Evolutionary conservation across 2,888 invertebrate genomes (phyloP).

Genomic region (Clistopyga incitator): DNA sequence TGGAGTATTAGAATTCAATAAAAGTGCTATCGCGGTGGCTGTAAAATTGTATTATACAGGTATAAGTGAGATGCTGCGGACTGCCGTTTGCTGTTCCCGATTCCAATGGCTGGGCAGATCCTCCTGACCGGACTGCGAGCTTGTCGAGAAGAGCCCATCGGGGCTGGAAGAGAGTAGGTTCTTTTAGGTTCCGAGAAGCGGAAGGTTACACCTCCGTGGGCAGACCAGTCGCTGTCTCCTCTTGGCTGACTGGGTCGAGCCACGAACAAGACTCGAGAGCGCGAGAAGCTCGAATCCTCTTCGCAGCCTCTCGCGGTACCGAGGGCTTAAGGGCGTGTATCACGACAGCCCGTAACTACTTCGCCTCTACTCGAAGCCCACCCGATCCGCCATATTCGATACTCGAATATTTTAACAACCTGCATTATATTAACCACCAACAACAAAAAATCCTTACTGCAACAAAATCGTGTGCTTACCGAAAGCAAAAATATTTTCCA

Average conservation of each 20-base stretch:
- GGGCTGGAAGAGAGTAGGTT: slow-evolving; percentile 18
- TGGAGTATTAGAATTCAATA: background rate
- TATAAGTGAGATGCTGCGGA: background rate
- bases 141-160: slow-evolving; percentile 17
- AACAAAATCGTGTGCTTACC: background rate
- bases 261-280: slow-evolving; percentile 22
- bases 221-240: slow-evolving; percentile 66
- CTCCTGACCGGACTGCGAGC: slow-evolving; percentile 18
- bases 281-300: background rate
- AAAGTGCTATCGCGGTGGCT: background rate
- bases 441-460: background rate
- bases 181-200: slow-evolving; percentile 73
- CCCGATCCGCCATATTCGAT: background rate
- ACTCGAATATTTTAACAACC: background rate
- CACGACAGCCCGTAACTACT: slow-evolving; percentile 12
- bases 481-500: too few species aligned
- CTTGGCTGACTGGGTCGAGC: slow-evolving; percentile 68
- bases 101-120: slow-evolving; percentile 1
- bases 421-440: background rate
- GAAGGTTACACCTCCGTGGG: slow-evolving; percentile 72
- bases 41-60: background rate
- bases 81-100: slow-evolving; percentile 16
- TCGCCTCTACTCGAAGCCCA: slow-evolving; percentile 9
- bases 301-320: slow-evolving; percentile 1
- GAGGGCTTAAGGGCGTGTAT: background rate